Evolutionary conservation across 2,888 invertebrate species (phyloP).

Genomic region (Sclerodermus sp.): DNA sequence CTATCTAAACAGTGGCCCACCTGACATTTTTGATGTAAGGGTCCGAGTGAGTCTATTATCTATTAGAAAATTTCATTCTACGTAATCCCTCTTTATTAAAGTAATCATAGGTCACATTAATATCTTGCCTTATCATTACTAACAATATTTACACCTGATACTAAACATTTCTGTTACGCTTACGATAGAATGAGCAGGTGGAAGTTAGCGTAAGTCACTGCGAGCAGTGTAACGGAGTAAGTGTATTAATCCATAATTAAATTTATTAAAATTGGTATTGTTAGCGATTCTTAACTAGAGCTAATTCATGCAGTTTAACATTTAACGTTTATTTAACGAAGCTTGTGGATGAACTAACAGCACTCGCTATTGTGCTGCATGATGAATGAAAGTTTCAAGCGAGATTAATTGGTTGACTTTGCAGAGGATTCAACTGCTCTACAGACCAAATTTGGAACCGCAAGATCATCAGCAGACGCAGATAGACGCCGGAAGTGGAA

Average conservation of each 20-base stretch:
- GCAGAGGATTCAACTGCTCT: constrained; percentile 81
- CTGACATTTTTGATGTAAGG: constrained; percentile 83
- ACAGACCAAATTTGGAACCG: constrained; percentile 71
- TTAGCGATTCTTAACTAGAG: no score
- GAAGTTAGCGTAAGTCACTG: constrained; percentile 53
- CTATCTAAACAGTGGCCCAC: constrained; percentile 81
- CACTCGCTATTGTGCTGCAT: no score
- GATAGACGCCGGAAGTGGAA: constrained; percentile 36
- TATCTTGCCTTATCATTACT: neutral
- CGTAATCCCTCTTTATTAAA: no score
- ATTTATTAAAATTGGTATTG: no score
- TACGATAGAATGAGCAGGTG: constrained; percentile 49
- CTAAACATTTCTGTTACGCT: constrained; percentile 21
- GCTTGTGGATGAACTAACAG: no score
- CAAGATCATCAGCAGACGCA: constrained; percentile 52
- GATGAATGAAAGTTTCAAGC: no score
- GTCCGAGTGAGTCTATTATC: neutral
- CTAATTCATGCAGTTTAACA: no score
- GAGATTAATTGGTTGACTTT: neutral
- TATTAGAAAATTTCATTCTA: no score
- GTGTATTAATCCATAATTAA: no score
- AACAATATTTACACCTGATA: neutral
- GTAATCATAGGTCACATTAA: neutral
- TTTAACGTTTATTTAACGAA: no score
- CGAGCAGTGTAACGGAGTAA: constrained; percentile 55